A percentile compares a stretch with the other conserved stretches of the same genome.
These are phyloP conservation scores for Lumbricus terrestris DNA, from an alignment of 2,888 invertebrate genomes.

Conservation along the genomic window DNA sequence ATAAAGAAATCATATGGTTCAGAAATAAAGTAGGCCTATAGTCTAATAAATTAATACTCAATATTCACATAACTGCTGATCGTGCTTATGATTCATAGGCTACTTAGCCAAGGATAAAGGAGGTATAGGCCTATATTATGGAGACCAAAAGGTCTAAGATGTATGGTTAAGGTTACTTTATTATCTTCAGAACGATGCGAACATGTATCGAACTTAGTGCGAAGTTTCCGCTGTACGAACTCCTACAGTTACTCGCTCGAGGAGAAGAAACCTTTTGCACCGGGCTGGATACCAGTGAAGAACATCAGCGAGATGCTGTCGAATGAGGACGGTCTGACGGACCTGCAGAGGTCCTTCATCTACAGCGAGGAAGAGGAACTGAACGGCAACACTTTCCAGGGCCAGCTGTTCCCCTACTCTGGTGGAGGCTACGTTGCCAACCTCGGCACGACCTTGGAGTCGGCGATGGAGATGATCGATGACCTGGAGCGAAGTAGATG, in stretches of 20 bases:
- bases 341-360: constrained; percentile 19
- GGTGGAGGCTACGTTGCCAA: constrained; percentile 40
- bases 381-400: constrained; percentile 30
- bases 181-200: not conserved
- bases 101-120: no score
- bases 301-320: not conserved
- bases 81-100: no score
- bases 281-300: not conserved
- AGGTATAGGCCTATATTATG: no score
- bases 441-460: constrained; percentile 29
- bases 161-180: not conserved
- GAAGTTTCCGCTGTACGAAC: not conserved
- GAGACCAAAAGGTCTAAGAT: no score
- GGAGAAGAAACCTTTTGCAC: not conserved
- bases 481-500: constrained; percentile 29
- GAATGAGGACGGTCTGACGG: not conserved
- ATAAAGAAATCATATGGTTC: no score
- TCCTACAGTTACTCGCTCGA: constrained; percentile 17
- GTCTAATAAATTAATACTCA: no score
- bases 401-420: constrained; percentile 31
- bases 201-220: not conserved
- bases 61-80: no score
- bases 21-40: no score
- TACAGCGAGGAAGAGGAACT: constrained; percentile 17
- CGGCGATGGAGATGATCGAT: constrained; percentile 25